A percentile compares a stretch with the other conserved stretches of the same genome.
These are phyloP conservation scores for Phaethon lepturus DNA, from an alignment of 2,113 vertebrate species.

Conservation along the genomic window DNA sequence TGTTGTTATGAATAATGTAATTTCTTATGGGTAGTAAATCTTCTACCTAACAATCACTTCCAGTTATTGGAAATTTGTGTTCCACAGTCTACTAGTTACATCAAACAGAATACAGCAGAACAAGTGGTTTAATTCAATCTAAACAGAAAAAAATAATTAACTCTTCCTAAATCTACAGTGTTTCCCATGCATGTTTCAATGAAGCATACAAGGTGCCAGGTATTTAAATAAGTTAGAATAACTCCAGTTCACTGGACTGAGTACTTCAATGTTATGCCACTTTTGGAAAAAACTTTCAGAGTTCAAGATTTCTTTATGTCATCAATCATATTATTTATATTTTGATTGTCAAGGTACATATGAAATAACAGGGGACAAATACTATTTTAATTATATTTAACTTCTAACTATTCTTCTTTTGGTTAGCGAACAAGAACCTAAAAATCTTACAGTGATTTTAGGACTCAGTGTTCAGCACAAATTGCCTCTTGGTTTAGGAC, in stretches of 20 bases:
- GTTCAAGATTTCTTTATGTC: not conserved
- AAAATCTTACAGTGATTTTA: not conserved
- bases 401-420: not conserved
- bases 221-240: not conserved
- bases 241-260: not conserved
- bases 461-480: not conserved
- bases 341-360: not conserved
- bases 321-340: not conserved
- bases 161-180: not conserved
- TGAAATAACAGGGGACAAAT: not conserved
- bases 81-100: not conserved
- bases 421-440: not conserved
- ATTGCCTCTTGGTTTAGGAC: not conserved
- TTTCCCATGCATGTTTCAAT: not conserved
- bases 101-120: not conserved
- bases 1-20: not conserved
- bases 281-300: not conserved
- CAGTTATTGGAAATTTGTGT: not conserved
- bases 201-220: not conserved
- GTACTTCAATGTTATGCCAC: rapidly evolving
- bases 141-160: not conserved
- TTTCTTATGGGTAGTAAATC: not conserved
- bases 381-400: not conserved
- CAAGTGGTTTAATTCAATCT: not conserved
- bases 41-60: not conserved